A percentile compares a stretch with the other conserved stretches of the same genome.
These are phyloP conservation scores for Steinernema carpocapsae DNA, from an alignment of 2,888 invertebrate species.

Conservation along the genomic window DNA sequence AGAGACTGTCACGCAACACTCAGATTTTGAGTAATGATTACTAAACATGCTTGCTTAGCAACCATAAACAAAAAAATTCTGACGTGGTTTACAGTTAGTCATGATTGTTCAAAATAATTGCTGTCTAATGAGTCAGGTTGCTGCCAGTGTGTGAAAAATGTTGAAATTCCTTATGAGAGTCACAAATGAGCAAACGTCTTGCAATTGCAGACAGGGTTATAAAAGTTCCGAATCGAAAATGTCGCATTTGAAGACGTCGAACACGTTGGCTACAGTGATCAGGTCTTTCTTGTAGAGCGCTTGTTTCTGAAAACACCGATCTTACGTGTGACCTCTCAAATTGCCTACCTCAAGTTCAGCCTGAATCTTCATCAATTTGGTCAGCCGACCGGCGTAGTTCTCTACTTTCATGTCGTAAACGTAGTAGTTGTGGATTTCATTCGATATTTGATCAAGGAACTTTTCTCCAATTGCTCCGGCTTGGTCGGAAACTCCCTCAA, in stretches of 20 bases:
- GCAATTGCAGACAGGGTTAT: too few relatives aligned
- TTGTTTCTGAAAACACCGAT: background rate
- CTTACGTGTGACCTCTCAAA: background rate
- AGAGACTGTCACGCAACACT: too few relatives aligned
- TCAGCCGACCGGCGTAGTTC: conserved; percentile 17
- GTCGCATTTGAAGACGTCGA: conserved; percentile 11
- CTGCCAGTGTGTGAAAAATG: too few relatives aligned
- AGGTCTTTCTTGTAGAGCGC: conserved; percentile 9
- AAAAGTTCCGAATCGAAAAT: background rate
- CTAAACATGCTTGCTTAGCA: too few relatives aligned
- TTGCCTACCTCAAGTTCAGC: conserved; percentile 4
- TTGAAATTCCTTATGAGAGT: too few relatives aligned
- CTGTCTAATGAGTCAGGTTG: too few relatives aligned
- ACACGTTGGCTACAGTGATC: conserved; percentile 17
- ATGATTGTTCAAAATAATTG: too few relatives aligned
- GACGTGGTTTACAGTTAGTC: too few relatives aligned
- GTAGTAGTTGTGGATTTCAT: conserved; percentile 36
- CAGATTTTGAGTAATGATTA: too few relatives aligned
- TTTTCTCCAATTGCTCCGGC: background rate
- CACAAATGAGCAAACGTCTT: too few relatives aligned
- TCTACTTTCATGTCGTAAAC: conserved; percentile 20
- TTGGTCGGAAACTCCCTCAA: conserved; percentile 5
- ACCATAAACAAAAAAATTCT: too few relatives aligned
- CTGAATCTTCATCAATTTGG: conserved; percentile 20
- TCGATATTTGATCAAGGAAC: conserved; percentile 5